Base-by-base conservation (phyloP, 2,113 vertebrate species). In the Drymodes brunneopygia region DNA sequence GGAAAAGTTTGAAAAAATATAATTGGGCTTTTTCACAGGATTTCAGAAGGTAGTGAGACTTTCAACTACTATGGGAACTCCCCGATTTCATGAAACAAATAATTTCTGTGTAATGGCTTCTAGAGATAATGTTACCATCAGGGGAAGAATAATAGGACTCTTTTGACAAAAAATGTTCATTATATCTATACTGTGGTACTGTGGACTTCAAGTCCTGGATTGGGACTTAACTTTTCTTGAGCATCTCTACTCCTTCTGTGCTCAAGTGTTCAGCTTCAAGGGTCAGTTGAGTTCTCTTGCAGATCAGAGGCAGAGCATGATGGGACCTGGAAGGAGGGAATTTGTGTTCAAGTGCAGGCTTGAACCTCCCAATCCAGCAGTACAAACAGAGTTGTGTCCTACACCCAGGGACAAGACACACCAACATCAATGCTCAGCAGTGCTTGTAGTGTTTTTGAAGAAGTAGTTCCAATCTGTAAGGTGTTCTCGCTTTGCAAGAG, bases 91-190 rank as follows among this genome's bases (percentile, higher is more conserved):
- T 22, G 11, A 71, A 71, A 19, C 3, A 35, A 71, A 42, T 50
- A 0, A 23, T 54, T 89, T 61, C 47, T 3, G 0, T 50, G 35
- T 36, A 70, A 66, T 38, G 23, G 10, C 4, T 71, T 92, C 51
- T 75, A n/a, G 75, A 67, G 25, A 38, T 5, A 64, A 45, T 56
- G 9, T 7, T 66, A 16, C 7, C 23, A 48, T 2, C 6, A 42
- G 21, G 8, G 9, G 25, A 83, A 61, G 24, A 86, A 56, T 4
- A 56, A 16, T 12, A 31, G 21, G 23, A 60, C 10, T 9, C 8
- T 53, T 36, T 31, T 36, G 23, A 27, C 8, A 83, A 77, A 86
- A 67, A 18, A 1, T 9, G 2, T 36, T 71, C 0, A 0, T 33
- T 47, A 27, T 29, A 16, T 13, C 11, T 60, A 2, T 35, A 22